Base-by-base conservation (phyloP, 2,797 vertebrate species). In the Gambusia yucatana region DNA sequence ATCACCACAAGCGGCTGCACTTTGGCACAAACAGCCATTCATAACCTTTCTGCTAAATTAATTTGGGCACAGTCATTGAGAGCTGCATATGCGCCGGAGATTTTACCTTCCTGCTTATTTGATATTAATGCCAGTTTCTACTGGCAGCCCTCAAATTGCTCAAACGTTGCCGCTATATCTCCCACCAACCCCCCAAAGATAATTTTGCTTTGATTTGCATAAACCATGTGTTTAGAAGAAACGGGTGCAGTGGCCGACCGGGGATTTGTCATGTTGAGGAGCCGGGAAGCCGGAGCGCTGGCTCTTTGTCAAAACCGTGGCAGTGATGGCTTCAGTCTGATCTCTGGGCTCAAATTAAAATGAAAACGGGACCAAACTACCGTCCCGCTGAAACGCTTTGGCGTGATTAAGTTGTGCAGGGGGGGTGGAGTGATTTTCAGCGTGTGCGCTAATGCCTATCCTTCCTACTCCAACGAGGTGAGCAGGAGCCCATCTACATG, bases 21-120 rank as follows among this genome's bases (percentile, higher is more conserved):
- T 95, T 95, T 92, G 93, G 95, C 96, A 94, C 96, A 97, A 96
- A 96, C 88, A 94, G 94, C 95, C 97, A 97, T 97, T 97, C 96
- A 96, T 97, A 97, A 97, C 91, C 92, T 92, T 95, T 94, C 89
- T n/a, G 84, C 88, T 93, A 95, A 96, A 97, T 96, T 95, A 95
- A 95, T 97, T 95, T 95, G 94, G 94, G 94, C 96, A 94, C 93
- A 93, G 94, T 95, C 95, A 95, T 95, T 94, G 82, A 94, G 93
- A 94, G 52, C 91, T 77, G 81, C 89, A 96, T 93, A 92, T 92
- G 93, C 91, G 91, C 83, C 78, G 30, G 76, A 89, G 87, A 91
- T 93, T 89, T 90, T 84, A 89, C 84, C 77, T 77, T 87, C 89
- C 86, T 86, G 85, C 88, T 90, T 86, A 93, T 92, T 94, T 90